Evolutionary conservation across 2,113 vertebrate species (phyloP).

Genomic region (Illadopsis cleaveri): DNA sequence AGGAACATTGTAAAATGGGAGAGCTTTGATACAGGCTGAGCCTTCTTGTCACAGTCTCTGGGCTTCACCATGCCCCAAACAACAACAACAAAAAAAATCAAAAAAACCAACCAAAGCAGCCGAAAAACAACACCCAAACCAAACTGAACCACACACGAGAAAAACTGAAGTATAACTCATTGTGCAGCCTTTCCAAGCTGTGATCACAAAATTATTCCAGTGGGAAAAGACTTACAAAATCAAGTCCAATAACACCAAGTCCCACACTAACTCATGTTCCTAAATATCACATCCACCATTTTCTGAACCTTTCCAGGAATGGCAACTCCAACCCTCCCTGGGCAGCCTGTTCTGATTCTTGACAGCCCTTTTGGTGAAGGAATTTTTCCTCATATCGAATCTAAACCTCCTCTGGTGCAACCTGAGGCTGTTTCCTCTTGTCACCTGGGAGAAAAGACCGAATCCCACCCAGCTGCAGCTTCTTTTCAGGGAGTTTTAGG

Average conservation of each 20-base stretch:
- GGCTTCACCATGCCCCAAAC: neutral
- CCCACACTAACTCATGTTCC: rapidly evolving
- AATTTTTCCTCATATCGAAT: neutral
- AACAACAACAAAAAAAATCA: neutral
- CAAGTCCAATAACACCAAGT: neutral
- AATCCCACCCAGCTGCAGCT: rapidly evolving
- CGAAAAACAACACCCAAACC: neutral
- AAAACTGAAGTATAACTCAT: neutral
- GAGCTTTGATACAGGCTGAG: neutral
- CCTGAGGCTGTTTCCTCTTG: neutral
- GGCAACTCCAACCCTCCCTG: neutral
- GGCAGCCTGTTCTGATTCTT: neutral
- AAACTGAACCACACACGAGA: no score
- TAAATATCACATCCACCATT: neutral
- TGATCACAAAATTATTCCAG: neutral
- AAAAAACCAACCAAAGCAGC: neutral
- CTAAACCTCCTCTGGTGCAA: neutral
- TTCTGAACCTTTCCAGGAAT: neutral
- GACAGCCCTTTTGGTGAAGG: neutral
- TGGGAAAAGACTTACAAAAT: neutral
- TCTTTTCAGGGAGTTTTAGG: neutral
- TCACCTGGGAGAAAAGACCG: rapidly evolving
- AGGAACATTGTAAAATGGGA: neutral
- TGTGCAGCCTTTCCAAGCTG: rapidly evolving
- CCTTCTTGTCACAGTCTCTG: neutral